These are phyloP conservation scores for Hypothenemus hampei DNA, from an alignment of 1,140 invertebrate species.

Conservation along the genomic window DNA sequence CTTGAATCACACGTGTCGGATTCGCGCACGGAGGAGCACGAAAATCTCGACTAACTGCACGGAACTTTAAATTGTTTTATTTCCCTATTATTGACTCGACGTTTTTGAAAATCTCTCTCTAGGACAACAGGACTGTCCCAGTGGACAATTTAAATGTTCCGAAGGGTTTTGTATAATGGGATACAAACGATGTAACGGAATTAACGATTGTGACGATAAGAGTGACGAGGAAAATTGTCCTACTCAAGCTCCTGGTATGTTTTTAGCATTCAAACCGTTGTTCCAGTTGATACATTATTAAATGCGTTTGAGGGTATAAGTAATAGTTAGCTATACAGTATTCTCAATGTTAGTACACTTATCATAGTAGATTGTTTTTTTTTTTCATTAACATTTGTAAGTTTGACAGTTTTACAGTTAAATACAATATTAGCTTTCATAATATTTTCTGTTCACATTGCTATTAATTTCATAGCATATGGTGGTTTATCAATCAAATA, in stretches of 20 bases:
- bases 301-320: neutral
- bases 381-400: no score
- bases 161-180: conserved; percentile 61
- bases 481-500: no score
- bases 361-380: no score
- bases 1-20: no score
- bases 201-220: conserved; percentile 59
- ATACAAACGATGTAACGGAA: conserved; percentile 60
- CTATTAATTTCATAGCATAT: no score
- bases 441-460: no score
- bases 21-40: no score
- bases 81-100: conserved; percentile 3
- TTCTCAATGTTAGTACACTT: no score
- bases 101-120: conserved; percentile 9
- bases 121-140: conserved; percentile 43
- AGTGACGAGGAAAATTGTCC: conserved; percentile 64
- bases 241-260: conserved; percentile 24
- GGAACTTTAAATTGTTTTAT: neutral
- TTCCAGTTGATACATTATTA: neutral
- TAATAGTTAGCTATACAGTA: no score
- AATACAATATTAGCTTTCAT: no score
- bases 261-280: neutral
- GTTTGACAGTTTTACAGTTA: no score
- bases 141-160: conserved; percentile 55
- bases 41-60: conserved; percentile 28